These are phyloP conservation scores for Campoplex capitator DNA, from an alignment of 2,888 invertebrate species.

Conservation along the genomic window DNA sequence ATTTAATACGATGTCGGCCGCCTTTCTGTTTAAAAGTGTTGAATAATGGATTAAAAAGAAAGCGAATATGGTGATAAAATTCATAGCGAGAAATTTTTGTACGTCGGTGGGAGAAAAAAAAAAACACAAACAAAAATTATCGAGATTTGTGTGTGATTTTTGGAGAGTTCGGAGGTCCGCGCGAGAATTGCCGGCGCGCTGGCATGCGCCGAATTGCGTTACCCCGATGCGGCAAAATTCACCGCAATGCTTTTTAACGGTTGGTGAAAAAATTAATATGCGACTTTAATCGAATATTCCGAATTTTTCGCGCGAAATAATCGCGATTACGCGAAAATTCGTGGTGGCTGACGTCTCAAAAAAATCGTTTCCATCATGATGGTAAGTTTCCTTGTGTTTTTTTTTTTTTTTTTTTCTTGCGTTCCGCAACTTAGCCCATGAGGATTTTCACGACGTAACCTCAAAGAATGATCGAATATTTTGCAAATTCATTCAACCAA, in stretches of 20 bases:
- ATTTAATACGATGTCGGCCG: background rate
- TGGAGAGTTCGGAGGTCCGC: constrained; percentile 1
- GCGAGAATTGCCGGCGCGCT: constrained; percentile 56
- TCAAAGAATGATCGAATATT: background rate
- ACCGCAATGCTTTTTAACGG: constrained; percentile 43
- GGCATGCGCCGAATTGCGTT: constrained; percentile 68
- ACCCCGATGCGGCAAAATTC: constrained; percentile 68
- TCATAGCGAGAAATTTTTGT: background rate
- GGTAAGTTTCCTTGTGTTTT: constrained; percentile 4
- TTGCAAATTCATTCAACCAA: background rate
- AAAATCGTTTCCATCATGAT: constrained; percentile 13
- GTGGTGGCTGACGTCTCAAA: background rate
- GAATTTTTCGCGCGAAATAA: constrained; percentile 8
- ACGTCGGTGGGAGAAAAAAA: background rate
- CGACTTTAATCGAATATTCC: background rate
- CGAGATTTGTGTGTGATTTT: background rate
- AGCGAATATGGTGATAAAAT: background rate
- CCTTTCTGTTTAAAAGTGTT: background rate
- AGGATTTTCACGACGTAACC: constrained; percentile 10
- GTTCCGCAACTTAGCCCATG: background rate
- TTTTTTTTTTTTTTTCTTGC: background rate
- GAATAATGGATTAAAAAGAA: background rate
- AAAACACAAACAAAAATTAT: background rate
- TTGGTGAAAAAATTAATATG: constrained; percentile 9
- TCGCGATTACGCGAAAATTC: constrained; percentile 11